Base-by-base conservation (phyloP, 2,888 invertebrate genomes). In the Atrina japonica region DNA sequence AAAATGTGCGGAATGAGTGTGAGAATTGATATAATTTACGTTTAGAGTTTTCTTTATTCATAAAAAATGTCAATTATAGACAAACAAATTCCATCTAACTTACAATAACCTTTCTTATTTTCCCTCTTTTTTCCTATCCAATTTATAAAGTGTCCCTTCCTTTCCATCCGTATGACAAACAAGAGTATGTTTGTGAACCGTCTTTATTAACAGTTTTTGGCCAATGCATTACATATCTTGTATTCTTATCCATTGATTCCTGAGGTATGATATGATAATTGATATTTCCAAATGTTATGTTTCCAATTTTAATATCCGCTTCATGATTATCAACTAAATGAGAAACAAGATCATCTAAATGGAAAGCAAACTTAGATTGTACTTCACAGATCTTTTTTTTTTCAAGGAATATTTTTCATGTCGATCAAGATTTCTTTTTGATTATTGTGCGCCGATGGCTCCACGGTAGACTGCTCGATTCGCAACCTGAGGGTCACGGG, bases 1-100 rank as follows among this genome's bases (percentile, higher is more conserved):
- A 49, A 63, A 50, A 25, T 41, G 30, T 23, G 56, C 16, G 29
- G 55, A 56, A 35, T 66, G 56, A 11, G 56, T 56, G 45, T 66
- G 56, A 6, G 66, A 29, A 21, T 66, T 55, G 30, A 66, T 49
- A 30, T 66, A 58, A 30, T 43, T 47, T 6, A 47, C 18, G 16
- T 47, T 47, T 47, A 47, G 5, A 18, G 21, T 47, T 47, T 21
- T 47, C 47, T 21, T 21, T 47, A 21, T n/a, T 47, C 16, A 53
- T 23, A 7, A 53, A 53, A 3, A 53, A 25, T 29, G 53, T 29
- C 25, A 53, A 53, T n/a, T 29, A 25, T 53, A 16, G 53, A 53
- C 30, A 29, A 53, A 29, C 53, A 53, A n/a, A 53, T 2, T 11
- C 53, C 53, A 53, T 53, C 53, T 53, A 53, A 30, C 18, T 53